Conservation (phyloP, 2,113 vertebrate species). For the Asarcornis scutulata region DNA sequence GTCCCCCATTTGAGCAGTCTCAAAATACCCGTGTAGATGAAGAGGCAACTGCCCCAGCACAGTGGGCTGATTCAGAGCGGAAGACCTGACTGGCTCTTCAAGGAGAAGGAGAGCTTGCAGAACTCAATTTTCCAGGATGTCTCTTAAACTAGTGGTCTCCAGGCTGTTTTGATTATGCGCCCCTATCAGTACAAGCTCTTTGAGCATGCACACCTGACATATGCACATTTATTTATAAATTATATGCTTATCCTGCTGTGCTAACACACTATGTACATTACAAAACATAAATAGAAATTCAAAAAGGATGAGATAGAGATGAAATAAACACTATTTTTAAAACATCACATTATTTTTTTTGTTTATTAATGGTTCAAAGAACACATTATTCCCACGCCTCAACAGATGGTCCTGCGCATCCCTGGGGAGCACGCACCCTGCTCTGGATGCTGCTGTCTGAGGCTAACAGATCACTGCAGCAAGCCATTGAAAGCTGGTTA, state of each 20-base stretch:
- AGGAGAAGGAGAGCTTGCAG: neutral
- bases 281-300: neutral
- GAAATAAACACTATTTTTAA: neutral
- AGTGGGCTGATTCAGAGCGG: neutral
- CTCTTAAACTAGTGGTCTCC: neutral
- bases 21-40: neutral
- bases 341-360: neutral
- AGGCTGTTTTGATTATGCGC: neutral
- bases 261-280: neutral
- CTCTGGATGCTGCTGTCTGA: neutral
- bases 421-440: neutral
- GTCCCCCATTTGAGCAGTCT: neutral
- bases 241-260: neutral
- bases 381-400: neutral
- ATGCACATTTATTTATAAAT: neutral
- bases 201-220: neutral
- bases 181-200: neutral
- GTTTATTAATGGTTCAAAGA: neutral
- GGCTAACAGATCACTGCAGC: neutral
- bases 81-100: neutral
- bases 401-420: neutral
- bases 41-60: neutral
- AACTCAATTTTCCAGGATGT: neutral
- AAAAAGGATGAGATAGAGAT: neutral
- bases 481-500: neutral